Evolutionary conservation across 2,888 invertebrate genomes (phyloP).

Genomic region (Eristalinus sepulchralis): DNA sequence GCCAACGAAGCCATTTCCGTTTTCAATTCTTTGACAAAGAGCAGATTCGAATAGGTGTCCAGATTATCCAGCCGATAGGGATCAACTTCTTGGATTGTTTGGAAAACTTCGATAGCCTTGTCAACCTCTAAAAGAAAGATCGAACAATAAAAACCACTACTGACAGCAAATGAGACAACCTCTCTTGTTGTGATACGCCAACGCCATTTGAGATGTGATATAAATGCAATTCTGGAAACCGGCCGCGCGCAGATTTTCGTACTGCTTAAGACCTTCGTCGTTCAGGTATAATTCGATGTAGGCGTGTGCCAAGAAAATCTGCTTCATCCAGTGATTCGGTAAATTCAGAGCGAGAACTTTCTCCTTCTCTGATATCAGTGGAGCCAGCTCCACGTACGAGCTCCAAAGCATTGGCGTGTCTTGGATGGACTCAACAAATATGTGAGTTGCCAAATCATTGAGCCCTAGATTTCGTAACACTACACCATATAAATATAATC

Average conservation of each 20-base stretch:
- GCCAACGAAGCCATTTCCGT: conserved; percentile 96
- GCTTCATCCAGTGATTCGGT: conserved; percentile 96
- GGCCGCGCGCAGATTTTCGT: conserved; percentile 87
- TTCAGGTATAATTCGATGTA: conserved; percentile 94
- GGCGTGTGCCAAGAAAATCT: conserved; percentile 94
- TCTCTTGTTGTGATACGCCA: conserved; percentile 95
- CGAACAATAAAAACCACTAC: neutral
- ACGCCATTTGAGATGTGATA: conserved; percentile 94
- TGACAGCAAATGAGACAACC: conserved; percentile 81
- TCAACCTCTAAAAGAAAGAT: conserved; percentile 87
- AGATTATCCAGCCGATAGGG: conserved; percentile 97
- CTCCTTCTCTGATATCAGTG: conserved; percentile 91
- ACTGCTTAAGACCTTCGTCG: conserved; percentile 93
- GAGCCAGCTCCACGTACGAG: conserved; percentile 95
- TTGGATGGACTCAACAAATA: conserved; percentile 89
- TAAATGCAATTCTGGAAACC: conserved; percentile 95
- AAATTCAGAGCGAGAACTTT: conserved; percentile 85
- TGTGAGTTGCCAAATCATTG: conserved; percentile 88
- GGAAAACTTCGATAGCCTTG: conserved; percentile 92
- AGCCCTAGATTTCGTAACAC: conserved; percentile 94
- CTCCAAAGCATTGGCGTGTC: conserved; percentile 95
- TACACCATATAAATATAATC: conserved; percentile 94
- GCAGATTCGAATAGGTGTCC: conserved; percentile 97
- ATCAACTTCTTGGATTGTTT: conserved; percentile 91
- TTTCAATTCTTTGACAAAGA: conserved; percentile 96